phyloP scores from a whole-genome alignment of 2,797 vertebrate genomes.

The Bufotes viridis region DNA sequence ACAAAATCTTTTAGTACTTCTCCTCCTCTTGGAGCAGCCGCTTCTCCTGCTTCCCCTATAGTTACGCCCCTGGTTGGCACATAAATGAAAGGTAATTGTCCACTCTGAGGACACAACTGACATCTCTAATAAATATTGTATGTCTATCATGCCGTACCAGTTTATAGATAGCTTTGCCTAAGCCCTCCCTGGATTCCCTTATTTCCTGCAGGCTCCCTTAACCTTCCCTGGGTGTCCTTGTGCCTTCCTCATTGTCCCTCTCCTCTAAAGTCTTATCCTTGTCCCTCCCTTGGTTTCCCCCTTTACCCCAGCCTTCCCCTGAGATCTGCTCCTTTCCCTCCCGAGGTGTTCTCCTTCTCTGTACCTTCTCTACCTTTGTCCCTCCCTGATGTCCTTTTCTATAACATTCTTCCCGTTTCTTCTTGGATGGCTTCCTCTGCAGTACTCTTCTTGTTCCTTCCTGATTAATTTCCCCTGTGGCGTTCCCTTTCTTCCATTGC shows the following conservation, averaged over 20 bases:
- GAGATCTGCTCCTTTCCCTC: neutral
- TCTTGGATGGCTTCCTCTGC: neutral
- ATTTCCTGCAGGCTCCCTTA: neutral
- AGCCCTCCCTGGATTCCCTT: neutral
- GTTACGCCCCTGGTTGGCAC: no score
- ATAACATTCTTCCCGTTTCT: neutral
- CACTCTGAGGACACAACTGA: no score
- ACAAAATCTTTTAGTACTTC: no score
- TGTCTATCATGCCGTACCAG: neutral
- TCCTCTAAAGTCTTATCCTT: neutral
- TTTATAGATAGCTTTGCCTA: neutral
- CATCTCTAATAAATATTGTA: neutral
- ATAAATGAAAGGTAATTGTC: no score
- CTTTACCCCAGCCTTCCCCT: neutral
- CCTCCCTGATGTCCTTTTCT: neutral
- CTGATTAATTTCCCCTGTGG: neutral
- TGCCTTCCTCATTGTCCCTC: no score
- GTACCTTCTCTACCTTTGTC: no score
- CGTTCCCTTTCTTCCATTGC: neutral
- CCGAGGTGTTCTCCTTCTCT: no score
- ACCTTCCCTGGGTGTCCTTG: neutral
- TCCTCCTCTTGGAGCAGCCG: no score
- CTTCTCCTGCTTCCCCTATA: no score
- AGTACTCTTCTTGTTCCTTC: no score
- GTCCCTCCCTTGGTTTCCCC: no score